Conservation (phyloP, 2,113 vertebrate genomes). For the Odocoileus hemionus region DNA sequence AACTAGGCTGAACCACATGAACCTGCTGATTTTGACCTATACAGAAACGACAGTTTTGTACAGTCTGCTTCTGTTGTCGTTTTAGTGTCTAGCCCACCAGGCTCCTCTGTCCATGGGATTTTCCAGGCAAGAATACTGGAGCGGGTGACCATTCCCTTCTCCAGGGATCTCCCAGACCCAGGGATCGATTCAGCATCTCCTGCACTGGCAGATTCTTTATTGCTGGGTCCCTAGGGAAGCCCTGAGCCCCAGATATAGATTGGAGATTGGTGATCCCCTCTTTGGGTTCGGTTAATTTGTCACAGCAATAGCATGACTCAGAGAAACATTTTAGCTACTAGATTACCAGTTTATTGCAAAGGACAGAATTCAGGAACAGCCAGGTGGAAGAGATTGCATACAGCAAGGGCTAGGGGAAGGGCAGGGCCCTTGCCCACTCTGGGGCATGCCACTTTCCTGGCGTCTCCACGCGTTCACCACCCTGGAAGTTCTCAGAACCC, state of each 20-base stretch:
- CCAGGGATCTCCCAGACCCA: neutral
- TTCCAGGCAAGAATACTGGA: neutral
- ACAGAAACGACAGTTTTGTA: neutral
- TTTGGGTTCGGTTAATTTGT: neutral
- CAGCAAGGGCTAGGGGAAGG: neutral
- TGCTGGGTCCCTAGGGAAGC: neutral
- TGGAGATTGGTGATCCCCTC: neutral
- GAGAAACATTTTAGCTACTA: neutral
- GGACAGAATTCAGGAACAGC: neutral
- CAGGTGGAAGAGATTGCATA: neutral
- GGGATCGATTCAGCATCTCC: neutral
- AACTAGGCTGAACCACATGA: neutral
- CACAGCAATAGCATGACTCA: neutral
- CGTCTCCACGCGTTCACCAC: neutral
- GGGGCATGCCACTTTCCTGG: neutral
- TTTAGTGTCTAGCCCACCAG: neutral
- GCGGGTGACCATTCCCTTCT: neutral
- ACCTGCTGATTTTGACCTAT: neutral
- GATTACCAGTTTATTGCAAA: neutral
- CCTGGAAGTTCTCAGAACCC: neutral
- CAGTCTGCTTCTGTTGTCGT: neutral
- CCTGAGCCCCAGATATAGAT: neutral
- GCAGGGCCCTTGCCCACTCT: neutral
- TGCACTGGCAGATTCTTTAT: neutral
- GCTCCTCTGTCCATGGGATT: neutral